A percentile compares a stretch with the other conserved stretches of the same genome.
These are phyloP conservation scores for Bilobella aurantiaca DNA, from an alignment of 1,140 invertebrate species.

Conservation along the genomic window DNA sequence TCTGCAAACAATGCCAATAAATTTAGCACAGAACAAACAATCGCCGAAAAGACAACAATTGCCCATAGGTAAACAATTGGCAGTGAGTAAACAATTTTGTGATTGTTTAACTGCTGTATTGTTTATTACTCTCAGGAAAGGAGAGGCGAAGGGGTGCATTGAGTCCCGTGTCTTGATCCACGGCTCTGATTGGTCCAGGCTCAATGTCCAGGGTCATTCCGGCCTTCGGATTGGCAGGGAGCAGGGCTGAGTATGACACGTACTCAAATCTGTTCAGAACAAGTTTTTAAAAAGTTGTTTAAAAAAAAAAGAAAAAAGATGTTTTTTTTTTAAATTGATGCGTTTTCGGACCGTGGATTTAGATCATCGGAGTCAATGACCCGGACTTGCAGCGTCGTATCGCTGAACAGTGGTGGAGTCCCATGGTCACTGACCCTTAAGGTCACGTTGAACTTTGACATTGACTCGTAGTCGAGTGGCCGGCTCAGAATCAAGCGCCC, in stretches of 20 bases:
- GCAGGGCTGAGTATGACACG: conserved; percentile 31
- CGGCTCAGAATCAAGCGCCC: conserved; percentile 68
- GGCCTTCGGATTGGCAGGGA: conserved; percentile 19
- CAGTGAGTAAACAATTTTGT: no score
- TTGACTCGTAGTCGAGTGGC: conserved; percentile 70
- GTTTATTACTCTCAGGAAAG: conserved; percentile 44
- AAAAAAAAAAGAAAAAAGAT: no score
- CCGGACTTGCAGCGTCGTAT: conserved; percentile 25
- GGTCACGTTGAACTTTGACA: conserved; percentile 66
- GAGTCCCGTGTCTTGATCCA: conserved; percentile 71
- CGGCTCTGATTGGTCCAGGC: conserved; percentile 54
- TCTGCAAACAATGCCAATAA: conserved; percentile 35
- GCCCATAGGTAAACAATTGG: no score
- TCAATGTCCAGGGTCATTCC: conserved; percentile 49
- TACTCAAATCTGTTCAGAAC: conserved; percentile 23
- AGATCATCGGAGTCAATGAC: conserved; percentile 79
- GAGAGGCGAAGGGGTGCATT: conserved; percentile 62
- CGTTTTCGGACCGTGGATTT: conserved; percentile 35
- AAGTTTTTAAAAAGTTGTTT: conserved; percentile 3
- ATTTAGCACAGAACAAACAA: no score
- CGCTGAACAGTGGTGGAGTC: conserved; percentile 30
- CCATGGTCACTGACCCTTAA: conserved; percentile 50
- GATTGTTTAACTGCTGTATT: neutral
- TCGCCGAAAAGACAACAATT: no score
- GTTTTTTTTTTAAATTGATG: no score